These are phyloP conservation scores for Boloria euphrosyne DNA, from an alignment of 2,888 invertebrate genomes.

Conservation along the genomic window DNA sequence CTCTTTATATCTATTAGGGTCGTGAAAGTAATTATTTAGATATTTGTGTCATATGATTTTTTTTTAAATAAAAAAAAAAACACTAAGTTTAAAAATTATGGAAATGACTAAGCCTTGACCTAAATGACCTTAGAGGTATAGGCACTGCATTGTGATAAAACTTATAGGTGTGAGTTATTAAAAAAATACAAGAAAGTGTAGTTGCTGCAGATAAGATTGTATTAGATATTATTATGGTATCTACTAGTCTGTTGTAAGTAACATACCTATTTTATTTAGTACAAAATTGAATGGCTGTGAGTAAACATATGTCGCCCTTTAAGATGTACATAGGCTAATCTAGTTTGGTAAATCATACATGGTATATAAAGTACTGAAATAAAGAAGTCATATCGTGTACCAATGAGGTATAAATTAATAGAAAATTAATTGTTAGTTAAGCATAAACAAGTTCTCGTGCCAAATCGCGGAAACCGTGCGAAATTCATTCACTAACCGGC, in stretches of 20 bases:
- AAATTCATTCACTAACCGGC: slow-evolving; percentile 77
- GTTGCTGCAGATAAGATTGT: not conserved
- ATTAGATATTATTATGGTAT: too few species aligned
- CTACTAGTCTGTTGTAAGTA: too few species aligned
- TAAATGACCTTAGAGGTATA: too few species aligned
- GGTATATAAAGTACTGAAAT: not conserved
- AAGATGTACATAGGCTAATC: too few species aligned
- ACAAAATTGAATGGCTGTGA: too few species aligned
- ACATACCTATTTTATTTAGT: too few species aligned
- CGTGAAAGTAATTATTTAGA: slow-evolving; percentile 38
- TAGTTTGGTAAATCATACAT: too few species aligned
- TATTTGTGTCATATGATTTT: slow-evolving; percentile 32
- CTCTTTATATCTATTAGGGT: slow-evolving; percentile 44
- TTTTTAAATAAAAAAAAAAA: too few species aligned
- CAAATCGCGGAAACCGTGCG: slow-evolving; percentile 73
- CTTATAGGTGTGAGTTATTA: not conserved
- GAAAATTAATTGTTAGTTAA: slow-evolving; percentile 28
- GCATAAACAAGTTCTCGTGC: slow-evolving; percentile 49
- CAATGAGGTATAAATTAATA: slow-evolving; percentile 7
- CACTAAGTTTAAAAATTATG: too few species aligned
- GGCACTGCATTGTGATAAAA: too few species aligned
- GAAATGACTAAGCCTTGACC: too few species aligned
- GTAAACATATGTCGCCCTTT: too few species aligned
- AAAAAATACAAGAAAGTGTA: not conserved
- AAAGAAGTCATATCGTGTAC: slow-evolving; percentile 15